phyloP scores from a whole-genome alignment of 2,113 vertebrate species.

The Caretta caretta region DNA sequence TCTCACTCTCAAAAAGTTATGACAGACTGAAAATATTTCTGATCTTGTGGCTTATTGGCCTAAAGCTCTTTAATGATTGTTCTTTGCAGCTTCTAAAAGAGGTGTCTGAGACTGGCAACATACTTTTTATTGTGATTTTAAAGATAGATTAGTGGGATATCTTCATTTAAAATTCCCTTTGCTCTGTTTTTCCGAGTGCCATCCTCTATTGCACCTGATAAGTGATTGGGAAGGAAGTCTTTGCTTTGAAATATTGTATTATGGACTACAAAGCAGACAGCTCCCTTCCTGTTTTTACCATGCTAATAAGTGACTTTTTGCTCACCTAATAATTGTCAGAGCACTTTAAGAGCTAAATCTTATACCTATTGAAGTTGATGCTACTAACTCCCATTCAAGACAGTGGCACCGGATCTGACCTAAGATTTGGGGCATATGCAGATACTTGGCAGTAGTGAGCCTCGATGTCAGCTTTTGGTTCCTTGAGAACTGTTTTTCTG shows the following conservation, averaged over 20 bases:
- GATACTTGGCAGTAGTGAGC: background rate
- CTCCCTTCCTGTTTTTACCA: background rate
- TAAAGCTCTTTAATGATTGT: background rate
- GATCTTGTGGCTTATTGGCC: background rate
- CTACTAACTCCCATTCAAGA: background rate
- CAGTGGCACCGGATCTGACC: rapidly evolving
- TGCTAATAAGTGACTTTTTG: background rate
- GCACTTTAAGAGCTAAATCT: background rate
- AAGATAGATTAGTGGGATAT: background rate
- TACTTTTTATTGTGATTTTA: background rate
- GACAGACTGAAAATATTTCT: background rate
- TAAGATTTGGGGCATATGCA: background rate
- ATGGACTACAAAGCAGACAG: background rate
- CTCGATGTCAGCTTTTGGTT: background rate
- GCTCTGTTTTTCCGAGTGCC: background rate
- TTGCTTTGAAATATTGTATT: background rate
- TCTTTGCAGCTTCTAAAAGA: background rate
- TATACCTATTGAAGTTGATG: background rate
- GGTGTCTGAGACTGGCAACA: background rate
- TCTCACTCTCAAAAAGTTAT: background rate
- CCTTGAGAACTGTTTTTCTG: background rate
- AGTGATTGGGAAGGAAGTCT: background rate
- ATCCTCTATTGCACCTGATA: background rate
- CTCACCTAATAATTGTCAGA: background rate
- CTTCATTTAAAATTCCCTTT: background rate